Evolutionary conservation across 2,797 vertebrate genomes (phyloP).

Genomic region (Argyrosomus regius): DNA sequence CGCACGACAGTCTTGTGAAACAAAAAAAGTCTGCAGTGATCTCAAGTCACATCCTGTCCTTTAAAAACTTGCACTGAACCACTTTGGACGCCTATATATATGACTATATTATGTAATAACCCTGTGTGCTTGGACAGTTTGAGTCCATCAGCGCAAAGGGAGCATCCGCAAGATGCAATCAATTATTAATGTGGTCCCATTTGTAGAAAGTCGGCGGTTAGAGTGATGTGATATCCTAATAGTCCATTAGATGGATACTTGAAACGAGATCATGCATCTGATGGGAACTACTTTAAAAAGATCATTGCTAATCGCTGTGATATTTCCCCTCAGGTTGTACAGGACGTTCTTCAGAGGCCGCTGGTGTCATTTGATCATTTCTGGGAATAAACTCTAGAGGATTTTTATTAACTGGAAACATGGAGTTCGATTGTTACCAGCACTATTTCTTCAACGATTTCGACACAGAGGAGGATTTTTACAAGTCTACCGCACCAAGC

Average conservation of each 20-base stretch:
- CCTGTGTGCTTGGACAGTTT: constrained; percentile 32
- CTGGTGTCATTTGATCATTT: constrained; percentile 44
- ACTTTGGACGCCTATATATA: background rate
- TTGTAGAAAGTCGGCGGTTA: constrained; percentile 55
- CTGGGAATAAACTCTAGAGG: constrained; percentile 66
- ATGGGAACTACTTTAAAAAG: constrained; percentile 35
- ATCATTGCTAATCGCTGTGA: constrained; percentile 41
- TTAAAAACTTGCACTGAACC: background rate
- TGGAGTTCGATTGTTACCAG: constrained; percentile 92
- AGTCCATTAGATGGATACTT: constrained; percentile 47
- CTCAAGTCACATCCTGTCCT: rapidly evolving
- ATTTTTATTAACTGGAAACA: constrained; percentile 70
- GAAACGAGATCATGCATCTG: constrained; percentile 40
- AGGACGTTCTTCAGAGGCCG: constrained; percentile 42
- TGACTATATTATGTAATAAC: constrained; percentile 42
- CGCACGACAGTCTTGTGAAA: constrained; percentile 18
- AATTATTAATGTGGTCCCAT: constrained; percentile 75
- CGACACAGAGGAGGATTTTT: constrained; percentile 93
- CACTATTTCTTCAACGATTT: constrained; percentile 93
- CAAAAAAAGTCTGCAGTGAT: background rate
- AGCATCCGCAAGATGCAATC: constrained; percentile 71
- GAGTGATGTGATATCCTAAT: constrained; percentile 40
- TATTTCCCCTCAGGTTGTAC: constrained; percentile 51
- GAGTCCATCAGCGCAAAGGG: constrained; percentile 45
- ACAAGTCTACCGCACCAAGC: constrained; percentile 94